Evolutionary conservation across 2,797 vertebrate species (phyloP), one percentile per base, ranked within the genome.

Genomic region (Platalea minor): DNA sequence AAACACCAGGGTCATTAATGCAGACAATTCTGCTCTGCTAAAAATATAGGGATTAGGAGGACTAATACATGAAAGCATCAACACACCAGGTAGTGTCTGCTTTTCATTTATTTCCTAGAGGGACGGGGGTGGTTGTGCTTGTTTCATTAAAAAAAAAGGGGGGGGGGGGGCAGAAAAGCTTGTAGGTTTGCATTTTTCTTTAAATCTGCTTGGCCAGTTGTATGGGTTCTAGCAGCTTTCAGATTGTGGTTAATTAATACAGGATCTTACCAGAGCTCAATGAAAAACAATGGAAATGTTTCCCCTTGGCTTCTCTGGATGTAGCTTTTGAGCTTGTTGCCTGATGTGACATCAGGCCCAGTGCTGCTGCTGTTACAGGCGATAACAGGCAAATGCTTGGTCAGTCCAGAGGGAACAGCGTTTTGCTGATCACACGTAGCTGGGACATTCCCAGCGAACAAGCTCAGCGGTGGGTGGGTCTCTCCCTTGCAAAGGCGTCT

Each of bases 11-110:
- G 81, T 91, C 77, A 20, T 92, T 91, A 93, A 19, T 54, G 89
- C 63, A 84, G 78, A 29, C 81, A 84, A 26, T 93, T 95, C 77
- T 37, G 17, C 75, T 63, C 53, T 83, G 64, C 83, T 95, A 85
- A 87, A 96, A 96, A 95, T 94, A 92, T 13, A 5, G 24, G 50
- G 76, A 68, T 88, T 85, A 68, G 68, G 33, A n/a, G 68, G 39
- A 75, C 60, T 88, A 33, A 57, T 13, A 88, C 35, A 80, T 95
- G 80, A 89, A 85, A 77, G 73, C 50, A 61, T 48, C 72, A 77
- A 39, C 86, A 17, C 69, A n/a, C 81, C 76, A 85, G 89, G 75
- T 86, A 81, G 73, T 79, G 72, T 91, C 88, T 93, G 86, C 63
- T 83, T 93, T 94, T 85, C 21, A 15, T 84, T 93, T 93, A 35